Evolutionary conservation across 1,140 invertebrate species (phyloP).

Genomic region (Drosophila murphyi): DNA sequence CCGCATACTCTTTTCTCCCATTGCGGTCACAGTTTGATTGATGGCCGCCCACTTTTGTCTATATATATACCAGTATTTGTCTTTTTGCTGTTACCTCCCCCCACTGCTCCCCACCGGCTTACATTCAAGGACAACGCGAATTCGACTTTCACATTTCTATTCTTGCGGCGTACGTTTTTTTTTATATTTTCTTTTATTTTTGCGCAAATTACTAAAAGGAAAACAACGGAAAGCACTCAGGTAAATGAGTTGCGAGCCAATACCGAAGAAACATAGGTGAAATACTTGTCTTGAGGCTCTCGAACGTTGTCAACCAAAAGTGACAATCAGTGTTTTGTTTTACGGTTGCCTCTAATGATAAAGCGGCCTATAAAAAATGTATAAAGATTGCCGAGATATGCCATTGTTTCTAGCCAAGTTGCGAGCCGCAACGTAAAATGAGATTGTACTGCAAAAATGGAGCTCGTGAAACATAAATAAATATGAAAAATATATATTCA

Average conservation of each 20-base stretch:
- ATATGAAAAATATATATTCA: too few species aligned
- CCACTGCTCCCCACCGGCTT: neutral
- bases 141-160: constrained; percentile 39
- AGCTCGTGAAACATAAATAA: too few species aligned
- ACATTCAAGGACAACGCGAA: constrained; percentile 28
- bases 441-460: neutral
- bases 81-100: neutral
- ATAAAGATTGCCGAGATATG: constrained; percentile 10
- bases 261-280: constrained; percentile 5
- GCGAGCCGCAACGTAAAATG: too few species aligned
- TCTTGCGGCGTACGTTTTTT: neutral
- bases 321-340: constrained; percentile 49
- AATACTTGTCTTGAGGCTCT: constrained; percentile 12
- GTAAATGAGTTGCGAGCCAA: constrained; percentile 65
- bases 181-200: constrained; percentile 14
- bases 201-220: constrained; percentile 50
- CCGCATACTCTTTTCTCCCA: neutral
- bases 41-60: constrained; percentile 23
- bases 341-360: constrained; percentile 28
- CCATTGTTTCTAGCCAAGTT: neutral
- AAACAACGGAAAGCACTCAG: constrained; percentile 78
- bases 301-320: constrained; percentile 30
- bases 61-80: constrained; percentile 34
- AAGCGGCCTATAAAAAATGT: constrained; percentile 26
- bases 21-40: constrained; percentile 17